Evolutionary conservation across 1,140 invertebrate genomes (phyloP), one percentile per base, ranked within the genome.

Genomic region (Nymphalis io): DNA sequence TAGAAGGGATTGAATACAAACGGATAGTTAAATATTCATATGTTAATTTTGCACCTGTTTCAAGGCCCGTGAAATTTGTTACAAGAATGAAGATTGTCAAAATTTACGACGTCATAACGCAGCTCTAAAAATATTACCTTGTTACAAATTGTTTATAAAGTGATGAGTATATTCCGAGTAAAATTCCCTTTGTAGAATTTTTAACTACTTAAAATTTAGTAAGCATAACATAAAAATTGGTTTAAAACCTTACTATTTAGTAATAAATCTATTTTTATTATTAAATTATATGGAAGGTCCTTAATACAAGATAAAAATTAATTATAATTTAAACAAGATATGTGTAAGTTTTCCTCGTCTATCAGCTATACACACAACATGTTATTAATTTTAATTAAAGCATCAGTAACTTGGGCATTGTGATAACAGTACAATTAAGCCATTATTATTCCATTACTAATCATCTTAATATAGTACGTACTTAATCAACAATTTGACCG

Each of bases 401-500:
- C 2, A n/a, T 63, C 48, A 51, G 57, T 63, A 23, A 55, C 23
- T 27, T 18, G 16, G 6, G 21, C 12, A 18, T 13, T 55, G n/a
- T 51, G 62, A 57, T 42, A 64, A 38, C 38, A 55, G 33, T 38
- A 62, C 23, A n/a, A 40, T 39, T 42, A 23, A 64, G 38, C 51
- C 15, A 48, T 64, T 53, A 70, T 51, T 27, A 48, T 40, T 55
- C 57, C 39, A 60, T 60, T 58, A 70, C 46, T 59, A 63, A 63
- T 57, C 15, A 46, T 40, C 42, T 60, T 46, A 64, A 58, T 55
- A 33, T 60, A 68, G 33, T 80, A 78, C 78, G 38, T 70, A 79
- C 73, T 66, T 74, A 74, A 73, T 70, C 39, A 75, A 73, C 40
- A 73, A 65, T 73, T 69, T 69, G 57, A 68, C 70, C 62, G 64